phyloP scores from a whole-genome alignment of 2,797 vertebrate genomes.

The Diglossa cyanea region DNA sequence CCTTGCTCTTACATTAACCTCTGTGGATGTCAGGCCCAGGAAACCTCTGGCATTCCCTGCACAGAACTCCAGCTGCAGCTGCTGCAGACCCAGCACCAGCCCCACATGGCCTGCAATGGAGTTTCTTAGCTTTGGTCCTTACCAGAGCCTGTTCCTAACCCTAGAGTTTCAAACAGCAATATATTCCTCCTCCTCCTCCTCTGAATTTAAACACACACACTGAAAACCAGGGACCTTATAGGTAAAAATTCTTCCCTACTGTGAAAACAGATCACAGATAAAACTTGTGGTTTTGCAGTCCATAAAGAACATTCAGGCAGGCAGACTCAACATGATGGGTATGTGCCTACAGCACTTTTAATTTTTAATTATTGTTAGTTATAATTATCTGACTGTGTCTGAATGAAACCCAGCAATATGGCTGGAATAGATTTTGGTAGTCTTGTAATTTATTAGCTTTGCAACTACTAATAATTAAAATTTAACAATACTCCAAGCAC shows the following conservation, averaged over 20 bases:
- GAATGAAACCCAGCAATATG: slow-evolving; percentile 65
- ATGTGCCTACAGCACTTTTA: slow-evolving; percentile 78
- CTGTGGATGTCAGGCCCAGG: background rate
- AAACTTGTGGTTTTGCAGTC: slow-evolving; percentile 32
- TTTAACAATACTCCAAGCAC: slow-evolving; percentile 71
- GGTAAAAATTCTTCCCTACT: background rate
- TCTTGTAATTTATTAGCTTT: slow-evolving; percentile 70
- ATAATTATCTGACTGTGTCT: slow-evolving; percentile 77
- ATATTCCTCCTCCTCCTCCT: background rate
- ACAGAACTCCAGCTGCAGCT: accelerated
- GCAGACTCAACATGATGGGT: slow-evolving; percentile 71
- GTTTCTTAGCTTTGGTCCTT: background rate
- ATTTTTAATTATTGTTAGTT: slow-evolving; percentile 82
- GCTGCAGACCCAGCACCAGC: background rate
- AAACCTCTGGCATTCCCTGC: background rate
- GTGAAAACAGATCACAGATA: background rate
- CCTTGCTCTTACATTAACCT: background rate
- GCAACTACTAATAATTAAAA: slow-evolving; percentile 70
- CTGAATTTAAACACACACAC: background rate
- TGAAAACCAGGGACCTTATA: background rate
- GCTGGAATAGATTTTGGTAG: slow-evolving; percentile 61
- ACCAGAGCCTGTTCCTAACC: background rate
- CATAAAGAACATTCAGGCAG: slow-evolving; percentile 56
- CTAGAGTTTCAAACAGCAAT: background rate
- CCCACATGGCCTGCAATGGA: accelerated